Evolutionary conservation across 2,797 vertebrate species (phyloP), one percentile per base, ranked within the genome.

Genomic region (Eupleurogrammus muticus): DNA sequence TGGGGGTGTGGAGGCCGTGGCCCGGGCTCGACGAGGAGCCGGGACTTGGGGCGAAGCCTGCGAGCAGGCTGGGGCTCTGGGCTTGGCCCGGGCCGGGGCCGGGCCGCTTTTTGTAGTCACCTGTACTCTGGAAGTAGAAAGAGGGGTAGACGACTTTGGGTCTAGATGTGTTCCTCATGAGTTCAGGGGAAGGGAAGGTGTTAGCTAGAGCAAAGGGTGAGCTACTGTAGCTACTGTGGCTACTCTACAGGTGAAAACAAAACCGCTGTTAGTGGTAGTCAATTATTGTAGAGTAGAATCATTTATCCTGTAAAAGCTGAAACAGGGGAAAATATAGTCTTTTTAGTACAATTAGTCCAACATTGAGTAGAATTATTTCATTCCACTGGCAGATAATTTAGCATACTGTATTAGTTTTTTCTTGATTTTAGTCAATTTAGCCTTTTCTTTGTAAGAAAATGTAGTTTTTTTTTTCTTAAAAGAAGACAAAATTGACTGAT

Each of bases 61-160:
- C 47, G 1, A 86, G 75, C 50, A 79, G 81, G 61, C 58, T 70
- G 0, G 80, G 68, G 48, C 65, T 66, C 65, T 79, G 79, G 19
- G 70, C 54, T 57, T 82, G 91, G 48, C 84, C 85, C 6, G 71
- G 70, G 38, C 75, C 32, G 1, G 52, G 16, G 40, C 40, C 62
- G 0, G 81, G 74, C 89, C 92, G 94, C 95, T 97, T 96, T 96
- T 95, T 96, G 79, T 68, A 79, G 91, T 97, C 97, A 96, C 96
- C 96, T 97, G 97, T 90, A 91, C 95, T 99, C 98, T 99, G 98
- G 74, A 99, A 97, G 87, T 96, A 95, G 97, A 97, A 98, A 99
- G 95, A 99, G 95, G 95, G 95, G 96, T 91, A 97, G 92, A 96
- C 93, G 93, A 81, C 95, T 97, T 93, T 96, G 93, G 95, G 94